These are phyloP conservation scores for Cryptocephalus moraei DNA, from an alignment of 2,888 invertebrate genomes.

Conservation along the genomic window DNA sequence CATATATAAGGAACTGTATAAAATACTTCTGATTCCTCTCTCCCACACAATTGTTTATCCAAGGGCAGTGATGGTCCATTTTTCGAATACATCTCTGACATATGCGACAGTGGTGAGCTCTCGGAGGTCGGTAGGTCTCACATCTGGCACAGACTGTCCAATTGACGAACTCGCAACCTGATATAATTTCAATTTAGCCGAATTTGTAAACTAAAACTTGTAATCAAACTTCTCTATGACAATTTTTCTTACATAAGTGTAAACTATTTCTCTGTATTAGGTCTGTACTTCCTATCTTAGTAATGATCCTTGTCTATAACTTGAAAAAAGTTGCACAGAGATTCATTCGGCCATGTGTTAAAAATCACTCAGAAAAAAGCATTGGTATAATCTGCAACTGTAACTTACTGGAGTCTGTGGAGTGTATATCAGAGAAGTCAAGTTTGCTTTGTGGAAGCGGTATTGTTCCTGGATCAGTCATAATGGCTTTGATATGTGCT, in stretches of 20 bases:
- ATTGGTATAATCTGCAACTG: not conserved
- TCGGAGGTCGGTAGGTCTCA: slow-evolving; percentile 71
- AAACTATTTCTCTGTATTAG: not conserved
- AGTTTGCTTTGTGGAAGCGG: slow-evolving; percentile 62
- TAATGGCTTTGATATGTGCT: slow-evolving; percentile 74
- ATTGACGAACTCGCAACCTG: slow-evolving; percentile 45
- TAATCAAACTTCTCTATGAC: not conserved
- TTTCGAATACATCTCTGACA: slow-evolving; percentile 71
- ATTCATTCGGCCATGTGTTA: not conserved
- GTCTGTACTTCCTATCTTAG: too few species aligned
- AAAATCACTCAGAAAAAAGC: slow-evolving; percentile 1
- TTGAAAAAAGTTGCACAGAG: too few species aligned
- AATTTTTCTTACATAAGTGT: too few species aligned
- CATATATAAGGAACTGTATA: slow-evolving; percentile 76
- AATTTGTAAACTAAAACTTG: not conserved
- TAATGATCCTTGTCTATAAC: too few species aligned
- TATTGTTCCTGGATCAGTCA: slow-evolving; percentile 83
- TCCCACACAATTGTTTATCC: slow-evolving; percentile 91
- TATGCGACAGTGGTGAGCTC: slow-evolving; percentile 82
- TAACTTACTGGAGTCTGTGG: slow-evolving; percentile 40
- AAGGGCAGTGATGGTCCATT: slow-evolving; percentile 84
- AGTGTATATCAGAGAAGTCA: slow-evolving; percentile 73
- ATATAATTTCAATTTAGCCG: slow-evolving; percentile 20
- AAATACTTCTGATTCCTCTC: slow-evolving; percentile 89
- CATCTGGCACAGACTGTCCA: slow-evolving; percentile 77